Evolutionary conservation across 2,113 vertebrate genomes (phyloP), one percentile per base, ranked within the genome.

Genomic region (Forbesichthys papilliferus): DNA sequence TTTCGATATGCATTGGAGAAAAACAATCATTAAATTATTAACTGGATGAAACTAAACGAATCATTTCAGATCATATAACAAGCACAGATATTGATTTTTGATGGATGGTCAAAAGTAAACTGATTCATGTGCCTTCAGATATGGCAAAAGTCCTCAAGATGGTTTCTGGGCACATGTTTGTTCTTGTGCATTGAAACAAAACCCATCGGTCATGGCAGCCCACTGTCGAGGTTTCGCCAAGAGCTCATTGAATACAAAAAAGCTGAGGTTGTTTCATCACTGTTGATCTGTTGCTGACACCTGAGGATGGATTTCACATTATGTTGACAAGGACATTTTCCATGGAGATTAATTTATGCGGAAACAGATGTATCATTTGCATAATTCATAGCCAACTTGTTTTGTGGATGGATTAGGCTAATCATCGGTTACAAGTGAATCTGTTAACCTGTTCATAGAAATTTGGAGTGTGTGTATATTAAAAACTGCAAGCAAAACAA

Each of bases 341-440:
- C 66, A 64, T 33, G 49, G 79, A 79, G 78, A 72, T 85, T 81
- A 13, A 79, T 85, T 85, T 83, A 68, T 71, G 73, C 47, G 33
- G 58, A 78, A 89, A 84, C 81, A 83, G 73, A 85, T 87, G 80
- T 77, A 75, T 42, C 62, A 84, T 87, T 87, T 89, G 85, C 86
- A 90, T 89, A 87, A 87, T 90, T 90, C 80, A 88, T 86, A 71
- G 73, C 69, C 51, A 58, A 58, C 71, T 79, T 74, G 75, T 80
- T 84, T 80, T 81, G 73, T 74, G 58, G 73, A 78, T 77, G 65
- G 69, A 81, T 82, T 81, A 81, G 69, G 47, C 72, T 73, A 84
- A 87, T 87, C 64, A 80, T 64, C 65, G 52, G 55, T 63, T 83
- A 83, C 74, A 80, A 56, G 63, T 79, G 75, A 78, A 81, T 85